Base-by-base conservation (phyloP, 2,113 vertebrate genomes). In the Hippocampus mohnikei region DNA sequence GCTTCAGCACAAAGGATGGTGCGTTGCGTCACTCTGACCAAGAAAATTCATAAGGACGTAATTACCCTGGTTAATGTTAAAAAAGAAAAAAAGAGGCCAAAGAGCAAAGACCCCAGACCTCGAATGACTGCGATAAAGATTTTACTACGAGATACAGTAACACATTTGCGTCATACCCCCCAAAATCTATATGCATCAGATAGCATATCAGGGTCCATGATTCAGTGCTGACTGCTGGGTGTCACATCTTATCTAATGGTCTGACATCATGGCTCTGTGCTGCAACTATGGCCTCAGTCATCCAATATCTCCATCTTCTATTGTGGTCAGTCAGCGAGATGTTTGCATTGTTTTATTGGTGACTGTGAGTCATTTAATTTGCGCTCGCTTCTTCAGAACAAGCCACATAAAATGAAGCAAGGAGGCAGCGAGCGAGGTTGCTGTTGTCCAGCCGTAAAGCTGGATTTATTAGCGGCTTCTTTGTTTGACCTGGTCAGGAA, bases 311-410 rank as follows among this genome's bases (percentile, higher is more conserved):
- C 80, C 79, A 76, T 90, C 88, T 88, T 86, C 81, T 81, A 86
- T 89, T 84, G 84, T 88, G 77, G 72, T 73, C 78, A 88, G 86
- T 85, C 81, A 84, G 87, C 77, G 86, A 87, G 84, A 87, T 88
- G 87, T 86, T 89, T 89, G 86, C 84, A 84, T 90, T 87, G 85
- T 86, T 90, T 89, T 89, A 91, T 89, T 89, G 79, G 77, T 64
- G 91, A 89, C 92, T 88, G 89, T 87, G 92, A 90, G 85, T 80
- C 90, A 90, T 87, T 90, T 88, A 88, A 89, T 76, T 89, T 74
- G 74, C 77, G 41, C 81, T 76, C 72, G 53, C 76, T 81, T 80
- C 76, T 85, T 84, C 81, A 66, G 76, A 85, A 84, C 85, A 84
- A 85, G 81, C 89, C 84, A 87, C 84, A 84, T 88, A 86, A 88